A percentile compares a stretch with the other conserved stretches of the same genome.
These are phyloP conservation scores for Phycodurus eques DNA, from an alignment of 2,113 vertebrate species.

Conservation along the genomic window DNA sequence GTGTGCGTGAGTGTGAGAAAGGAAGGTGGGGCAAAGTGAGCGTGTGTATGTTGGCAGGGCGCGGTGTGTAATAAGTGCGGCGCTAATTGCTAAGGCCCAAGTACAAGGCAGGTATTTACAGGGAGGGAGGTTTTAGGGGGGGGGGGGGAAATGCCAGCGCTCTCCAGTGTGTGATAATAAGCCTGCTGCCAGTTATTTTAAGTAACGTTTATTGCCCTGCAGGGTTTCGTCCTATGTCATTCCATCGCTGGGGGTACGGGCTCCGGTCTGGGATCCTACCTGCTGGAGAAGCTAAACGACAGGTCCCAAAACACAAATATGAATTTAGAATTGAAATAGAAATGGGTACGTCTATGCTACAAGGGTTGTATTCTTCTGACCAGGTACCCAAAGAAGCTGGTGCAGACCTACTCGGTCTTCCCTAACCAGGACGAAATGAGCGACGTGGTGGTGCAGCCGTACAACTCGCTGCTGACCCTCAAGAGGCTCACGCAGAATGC, in stretches of 20 bases:
- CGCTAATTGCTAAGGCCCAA: conserved; percentile 65
- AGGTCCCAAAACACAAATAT: conserved; percentile 70
- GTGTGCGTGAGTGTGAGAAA: conserved; percentile 51
- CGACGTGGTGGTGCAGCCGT: conserved; percentile 95
- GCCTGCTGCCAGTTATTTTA: conserved; percentile 23
- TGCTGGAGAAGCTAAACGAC: conserved; percentile 96
- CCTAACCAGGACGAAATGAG: conserved; percentile 99
- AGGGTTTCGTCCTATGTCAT: conserved; percentile 98
- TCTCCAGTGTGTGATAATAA: neutral
- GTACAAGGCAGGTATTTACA: conserved; percentile 68
- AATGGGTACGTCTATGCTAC: neutral
- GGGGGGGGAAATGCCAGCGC: neutral
- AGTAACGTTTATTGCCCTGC: conserved; percentile 34
- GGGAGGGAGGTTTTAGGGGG: conserved; percentile 17
- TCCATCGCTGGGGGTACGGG: conserved; percentile 97
- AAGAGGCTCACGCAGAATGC: conserved; percentile 98
- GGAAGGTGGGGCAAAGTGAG: conserved; percentile 47
- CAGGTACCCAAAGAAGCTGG: conserved; percentile 97
- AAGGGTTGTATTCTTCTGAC: neutral
- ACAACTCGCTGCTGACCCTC: conserved; percentile 94
- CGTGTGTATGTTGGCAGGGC: conserved; percentile 63
- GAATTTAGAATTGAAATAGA: neutral
- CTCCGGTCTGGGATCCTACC: conserved; percentile 92
- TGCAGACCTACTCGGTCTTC: conserved; percentile 97
- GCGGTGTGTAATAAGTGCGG: conserved; percentile 56